A percentile compares a stretch with the other conserved stretches of the same genome.
These are phyloP conservation scores for Tragelaphus imberbis DNA, from an alignment of 2,113 vertebrate species.

Conservation along the genomic window DNA sequence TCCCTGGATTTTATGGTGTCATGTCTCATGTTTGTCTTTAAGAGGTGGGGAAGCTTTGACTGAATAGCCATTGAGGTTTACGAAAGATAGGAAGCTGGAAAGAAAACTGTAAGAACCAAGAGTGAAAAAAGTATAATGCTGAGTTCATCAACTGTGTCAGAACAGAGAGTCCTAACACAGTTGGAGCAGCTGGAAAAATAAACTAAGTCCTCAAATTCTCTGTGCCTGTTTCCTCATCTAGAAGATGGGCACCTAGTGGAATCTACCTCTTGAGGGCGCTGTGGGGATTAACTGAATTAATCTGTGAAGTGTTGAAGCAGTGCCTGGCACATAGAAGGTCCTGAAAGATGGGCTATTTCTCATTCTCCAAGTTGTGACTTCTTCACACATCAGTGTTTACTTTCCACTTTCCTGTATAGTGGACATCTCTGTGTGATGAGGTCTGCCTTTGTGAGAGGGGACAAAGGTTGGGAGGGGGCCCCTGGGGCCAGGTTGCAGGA, in stretches of 20 bases:
- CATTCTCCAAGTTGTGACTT: background rate
- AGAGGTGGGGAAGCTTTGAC: background rate
- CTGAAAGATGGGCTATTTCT: background rate
- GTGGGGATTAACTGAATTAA: background rate
- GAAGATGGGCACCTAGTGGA: background rate
- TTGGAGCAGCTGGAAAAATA: background rate
- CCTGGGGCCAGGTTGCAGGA: background rate
- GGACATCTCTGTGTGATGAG: background rate
- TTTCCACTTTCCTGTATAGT: background rate
- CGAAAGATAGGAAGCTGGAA: background rate
- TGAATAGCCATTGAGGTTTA: background rate
- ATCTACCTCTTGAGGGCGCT: background rate
- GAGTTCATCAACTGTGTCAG: background rate
- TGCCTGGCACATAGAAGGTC: accelerated
- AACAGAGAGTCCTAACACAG: background rate
- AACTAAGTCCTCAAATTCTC: background rate
- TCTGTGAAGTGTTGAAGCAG: too few relatives aligned
- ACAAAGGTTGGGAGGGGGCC: background rate
- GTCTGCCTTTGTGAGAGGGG: background rate
- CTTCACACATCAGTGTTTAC: background rate
- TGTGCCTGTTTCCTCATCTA: background rate
- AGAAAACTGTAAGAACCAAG: background rate
- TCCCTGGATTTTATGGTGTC: background rate
- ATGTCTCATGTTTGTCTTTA: background rate
- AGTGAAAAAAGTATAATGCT: too few relatives aligned